These are phyloP conservation scores for Zoanthus sociatus DNA, from an alignment of 92 coral and sea anemone species.

Conservation along the genomic window DNA sequence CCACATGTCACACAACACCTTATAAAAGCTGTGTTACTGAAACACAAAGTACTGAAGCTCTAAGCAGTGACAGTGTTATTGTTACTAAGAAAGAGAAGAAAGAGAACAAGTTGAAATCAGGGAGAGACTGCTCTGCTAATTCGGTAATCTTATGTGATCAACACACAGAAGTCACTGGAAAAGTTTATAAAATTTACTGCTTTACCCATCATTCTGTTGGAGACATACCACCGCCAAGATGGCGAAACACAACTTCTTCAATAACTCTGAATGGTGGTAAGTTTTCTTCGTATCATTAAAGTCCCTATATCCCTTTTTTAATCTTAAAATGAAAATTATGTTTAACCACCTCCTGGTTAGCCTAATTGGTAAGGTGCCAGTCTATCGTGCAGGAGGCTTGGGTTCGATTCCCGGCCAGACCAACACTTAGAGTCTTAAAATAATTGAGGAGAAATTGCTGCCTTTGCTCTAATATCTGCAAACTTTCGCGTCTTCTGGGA, in stretches of 20 bases:
- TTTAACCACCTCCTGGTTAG: too few relatives aligned
- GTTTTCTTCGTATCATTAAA: neutral
- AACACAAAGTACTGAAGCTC: neutral
- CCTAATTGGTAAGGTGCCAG: too few relatives aligned
- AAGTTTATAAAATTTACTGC: slow-evolving; percentile 18
- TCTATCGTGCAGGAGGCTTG: too few relatives aligned
- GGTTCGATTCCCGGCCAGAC: too few relatives aligned
- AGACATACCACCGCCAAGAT: slow-evolving; percentile 72
- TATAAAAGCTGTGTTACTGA: neutral
- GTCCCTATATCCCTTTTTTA: neutral
- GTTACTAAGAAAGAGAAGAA: neutral
- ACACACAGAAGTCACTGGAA: neutral
- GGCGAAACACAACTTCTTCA: slow-evolving; percentile 84
- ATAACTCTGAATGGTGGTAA: slow-evolving; percentile 39
- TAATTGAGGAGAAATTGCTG: too few relatives aligned
- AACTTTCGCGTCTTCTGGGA: too few relatives aligned
- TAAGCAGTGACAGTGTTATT: neutral
- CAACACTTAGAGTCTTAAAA: too few relatives aligned
- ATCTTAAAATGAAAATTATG: too few relatives aligned
- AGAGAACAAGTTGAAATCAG: neutral
- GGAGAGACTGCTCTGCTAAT: neutral
- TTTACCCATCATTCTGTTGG: slow-evolving; percentile 50
- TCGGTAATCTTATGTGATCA: neutral
- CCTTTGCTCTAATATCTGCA: too few relatives aligned
- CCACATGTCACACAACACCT: neutral